phyloP scores from a whole-genome alignment of 1,140 invertebrate genomes.

The Eciton burchellii region DNA sequence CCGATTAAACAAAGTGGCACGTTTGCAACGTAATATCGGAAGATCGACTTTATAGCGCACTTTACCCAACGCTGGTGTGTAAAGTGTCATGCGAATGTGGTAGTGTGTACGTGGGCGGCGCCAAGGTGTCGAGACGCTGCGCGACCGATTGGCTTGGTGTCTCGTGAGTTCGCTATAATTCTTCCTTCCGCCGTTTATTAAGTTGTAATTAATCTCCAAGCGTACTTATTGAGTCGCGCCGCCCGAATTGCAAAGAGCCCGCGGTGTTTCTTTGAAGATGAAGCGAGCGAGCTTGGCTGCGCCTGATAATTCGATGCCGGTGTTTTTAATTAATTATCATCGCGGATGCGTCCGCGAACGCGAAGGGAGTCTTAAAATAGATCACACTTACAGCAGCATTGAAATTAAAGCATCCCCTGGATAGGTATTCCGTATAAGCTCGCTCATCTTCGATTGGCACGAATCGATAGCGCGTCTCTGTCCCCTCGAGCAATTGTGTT shows the following conservation, averaged over 20 bases:
- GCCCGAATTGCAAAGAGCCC: slow-evolving; percentile 9
- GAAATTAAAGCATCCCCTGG: background rate
- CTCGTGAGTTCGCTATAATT: slow-evolving; percentile 52
- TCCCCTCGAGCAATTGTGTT: background rate
- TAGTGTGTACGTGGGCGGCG: slow-evolving; percentile 63
- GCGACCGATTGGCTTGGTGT: slow-evolving; percentile 55
- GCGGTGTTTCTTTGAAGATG: background rate
- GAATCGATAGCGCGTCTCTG: slow-evolving; percentile 14
- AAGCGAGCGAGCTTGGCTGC: background rate
- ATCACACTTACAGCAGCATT: background rate
- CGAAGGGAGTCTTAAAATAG: background rate
- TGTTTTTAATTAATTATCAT: background rate
- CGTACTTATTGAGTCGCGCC: background rate
- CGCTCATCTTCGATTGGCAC: background rate
- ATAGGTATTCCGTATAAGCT: background rate
- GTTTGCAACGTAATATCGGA: slow-evolving; percentile 2
- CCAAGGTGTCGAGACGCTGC: slow-evolving; percentile 73
- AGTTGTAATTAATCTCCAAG: slow-evolving; percentile 34
- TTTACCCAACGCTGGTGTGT: slow-evolving; percentile 25
- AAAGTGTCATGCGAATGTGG: slow-evolving; percentile 4
- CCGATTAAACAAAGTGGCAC: background rate
- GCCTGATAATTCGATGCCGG: background rate
- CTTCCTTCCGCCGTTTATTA: slow-evolving; percentile 47
- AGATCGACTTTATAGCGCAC: slow-evolving; percentile 36
- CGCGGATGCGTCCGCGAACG: background rate